Percentiles rank a stretch among this genome's conserved stretches.
Conservation (phyloP, 2,113 vertebrate genomes). For the Micromys minutus region DNA sequence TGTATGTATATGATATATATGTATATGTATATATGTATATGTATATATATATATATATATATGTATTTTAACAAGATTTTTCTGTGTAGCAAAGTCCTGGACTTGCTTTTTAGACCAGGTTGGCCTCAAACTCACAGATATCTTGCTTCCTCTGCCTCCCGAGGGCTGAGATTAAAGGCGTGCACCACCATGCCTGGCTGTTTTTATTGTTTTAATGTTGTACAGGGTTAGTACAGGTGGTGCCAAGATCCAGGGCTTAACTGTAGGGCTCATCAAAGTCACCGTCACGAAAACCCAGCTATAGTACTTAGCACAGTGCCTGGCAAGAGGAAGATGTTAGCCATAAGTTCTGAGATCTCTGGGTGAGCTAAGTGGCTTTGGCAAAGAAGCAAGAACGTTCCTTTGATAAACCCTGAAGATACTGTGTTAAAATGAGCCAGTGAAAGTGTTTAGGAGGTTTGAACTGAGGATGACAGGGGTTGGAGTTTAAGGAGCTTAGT, state of each 20-base stretch:
- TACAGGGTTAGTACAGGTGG: background rate
- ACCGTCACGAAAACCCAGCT: background rate
- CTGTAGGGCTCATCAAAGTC: background rate
- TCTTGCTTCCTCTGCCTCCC: no score
- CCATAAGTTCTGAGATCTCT: background rate
- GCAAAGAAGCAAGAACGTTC: background rate
- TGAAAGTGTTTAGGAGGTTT: background rate
- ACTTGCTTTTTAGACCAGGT: no score
- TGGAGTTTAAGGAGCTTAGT: background rate
- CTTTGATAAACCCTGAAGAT: background rate
- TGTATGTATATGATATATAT: no score
- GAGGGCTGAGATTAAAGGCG: no score
- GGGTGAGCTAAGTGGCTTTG: background rate
- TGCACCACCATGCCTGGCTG: background rate
- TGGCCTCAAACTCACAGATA: no score
- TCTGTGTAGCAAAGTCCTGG: no score
- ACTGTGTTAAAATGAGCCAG: slow-evolving; percentile 14
- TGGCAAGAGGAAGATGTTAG: background rate
- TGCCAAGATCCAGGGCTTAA: background rate
- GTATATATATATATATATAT: no score
- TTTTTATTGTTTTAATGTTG: slow-evolving; percentile 24
- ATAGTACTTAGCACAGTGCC: background rate
- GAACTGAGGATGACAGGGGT: background rate
- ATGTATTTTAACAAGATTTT: no score
- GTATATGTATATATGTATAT: no score